Conservation (phyloP, 2,113 vertebrate species). For the mouse (Mus musculus) region GRCm39 chr14:51493001-51493500, state of each 20-base stretch:
- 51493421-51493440: neutral
- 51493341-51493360: no score
- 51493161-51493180: neutral
- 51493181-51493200: neutral
- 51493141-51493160: neutral
- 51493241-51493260: neutral
- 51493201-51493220: neutral
- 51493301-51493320: neutral
- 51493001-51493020: no score
- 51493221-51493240: neutral
- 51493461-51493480: no score
- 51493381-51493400: no score
- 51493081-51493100: no score
- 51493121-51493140: neutral
- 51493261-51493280: neutral
- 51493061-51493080: no score
- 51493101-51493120: neutral
- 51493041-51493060: no score
- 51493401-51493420: no score
- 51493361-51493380: no score
- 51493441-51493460: neutral
- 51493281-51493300: neutral
- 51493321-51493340: no score
- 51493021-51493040: no score
- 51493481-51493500: rapidly evolving